Conservation (phyloP, 2,113 vertebrate species). For the Takifugu bimaculatus region DNA sequence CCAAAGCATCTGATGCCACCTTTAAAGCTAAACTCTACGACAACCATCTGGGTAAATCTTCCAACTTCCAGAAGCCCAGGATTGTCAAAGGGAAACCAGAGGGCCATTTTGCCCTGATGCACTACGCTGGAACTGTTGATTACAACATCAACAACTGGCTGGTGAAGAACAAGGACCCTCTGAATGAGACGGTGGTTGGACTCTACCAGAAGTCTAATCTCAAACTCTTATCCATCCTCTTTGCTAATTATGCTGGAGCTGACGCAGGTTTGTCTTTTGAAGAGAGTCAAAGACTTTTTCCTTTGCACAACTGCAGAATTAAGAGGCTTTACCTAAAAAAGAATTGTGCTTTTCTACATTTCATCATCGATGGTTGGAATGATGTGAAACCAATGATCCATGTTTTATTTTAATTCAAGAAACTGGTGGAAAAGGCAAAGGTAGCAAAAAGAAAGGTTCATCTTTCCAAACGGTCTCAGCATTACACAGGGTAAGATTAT, state of each 20-base stretch:
- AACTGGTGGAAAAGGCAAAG: slow-evolving; percentile 64
- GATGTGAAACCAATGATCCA: slow-evolving; percentile 5
- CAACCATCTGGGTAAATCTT: slow-evolving; percentile 77
- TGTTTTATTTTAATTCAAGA: background rate
- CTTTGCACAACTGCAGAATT: slow-evolving; percentile 50
- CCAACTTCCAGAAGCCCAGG: slow-evolving; percentile 83
- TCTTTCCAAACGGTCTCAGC: slow-evolving; percentile 93
- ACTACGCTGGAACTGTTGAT: slow-evolving; percentile 86
- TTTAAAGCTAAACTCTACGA: slow-evolving; percentile 80
- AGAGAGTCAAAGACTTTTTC: slow-evolving; percentile 14
- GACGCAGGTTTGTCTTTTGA: slow-evolving; percentile 66
- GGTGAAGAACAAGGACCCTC: slow-evolving; percentile 87
- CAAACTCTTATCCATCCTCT: slow-evolving; percentile 79
- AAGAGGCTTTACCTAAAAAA: no score
- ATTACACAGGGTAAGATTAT: slow-evolving; percentile 79
- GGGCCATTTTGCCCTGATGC: slow-evolving; percentile 80
- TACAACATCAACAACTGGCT: slow-evolving; percentile 87
- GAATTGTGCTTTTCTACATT: background rate
- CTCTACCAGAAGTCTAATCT: slow-evolving; percentile 85
- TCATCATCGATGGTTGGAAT: slow-evolving; percentile 28
- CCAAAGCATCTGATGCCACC: slow-evolving; percentile 72
- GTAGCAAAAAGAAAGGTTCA: slow-evolving; percentile 90
- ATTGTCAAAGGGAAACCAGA: slow-evolving; percentile 80
- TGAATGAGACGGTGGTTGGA: slow-evolving; percentile 85
- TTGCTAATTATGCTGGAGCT: slow-evolving; percentile 78